A percentile compares a stretch with the other conserved stretches of the same genome.
Conservation (phyloP, 2,888 invertebrate species). For the Spatulosminthurus flaviceps region DNA sequence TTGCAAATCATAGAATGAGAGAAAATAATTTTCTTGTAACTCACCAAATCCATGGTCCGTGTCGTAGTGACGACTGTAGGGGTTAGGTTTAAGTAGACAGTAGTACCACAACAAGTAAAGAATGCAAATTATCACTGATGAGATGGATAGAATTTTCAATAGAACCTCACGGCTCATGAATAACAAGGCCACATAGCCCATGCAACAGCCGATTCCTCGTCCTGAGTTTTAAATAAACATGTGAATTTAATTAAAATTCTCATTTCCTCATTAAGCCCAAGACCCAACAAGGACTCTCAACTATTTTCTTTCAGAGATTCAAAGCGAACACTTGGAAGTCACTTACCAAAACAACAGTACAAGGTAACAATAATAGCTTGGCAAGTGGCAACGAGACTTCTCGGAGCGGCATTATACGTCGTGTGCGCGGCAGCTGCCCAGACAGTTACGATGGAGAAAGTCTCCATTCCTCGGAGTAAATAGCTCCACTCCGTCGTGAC, state of each 20-base stretch:
- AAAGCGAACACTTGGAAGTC: neutral
- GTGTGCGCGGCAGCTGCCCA: conserved; percentile 60
- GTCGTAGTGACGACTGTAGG: conserved; percentile 55
- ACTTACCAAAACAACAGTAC: conserved; percentile 61
- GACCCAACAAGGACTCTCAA: neutral
- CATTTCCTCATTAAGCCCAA: neutral
- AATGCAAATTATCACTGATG: conserved; percentile 56
- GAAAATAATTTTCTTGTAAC: neutral
- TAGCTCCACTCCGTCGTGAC: conserved; percentile 58
- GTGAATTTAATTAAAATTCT: conserved; percentile 8
- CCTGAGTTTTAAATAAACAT: conserved; percentile 49
- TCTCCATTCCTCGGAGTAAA: conserved; percentile 60
- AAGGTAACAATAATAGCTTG: conserved; percentile 60
- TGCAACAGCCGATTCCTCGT: conserved; percentile 59
- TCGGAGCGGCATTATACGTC: conserved; percentile 60
- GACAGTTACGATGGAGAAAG: conserved; percentile 62
- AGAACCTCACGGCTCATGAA: conserved; percentile 57
- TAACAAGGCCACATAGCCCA: conserved; percentile 55
- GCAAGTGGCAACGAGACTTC: conserved; percentile 61
- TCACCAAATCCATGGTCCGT: conserved; percentile 11
- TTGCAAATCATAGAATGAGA: neutral
- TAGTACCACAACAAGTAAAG: conserved; percentile 58
- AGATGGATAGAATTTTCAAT: conserved; percentile 56
- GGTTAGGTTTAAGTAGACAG: conserved; percentile 59
- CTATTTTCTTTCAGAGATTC: no score